Evolutionary conservation across 2,797 vertebrate species (phyloP), one percentile per base, ranked within the genome.

Genomic region (Bucorvus abyssinicus): DNA sequence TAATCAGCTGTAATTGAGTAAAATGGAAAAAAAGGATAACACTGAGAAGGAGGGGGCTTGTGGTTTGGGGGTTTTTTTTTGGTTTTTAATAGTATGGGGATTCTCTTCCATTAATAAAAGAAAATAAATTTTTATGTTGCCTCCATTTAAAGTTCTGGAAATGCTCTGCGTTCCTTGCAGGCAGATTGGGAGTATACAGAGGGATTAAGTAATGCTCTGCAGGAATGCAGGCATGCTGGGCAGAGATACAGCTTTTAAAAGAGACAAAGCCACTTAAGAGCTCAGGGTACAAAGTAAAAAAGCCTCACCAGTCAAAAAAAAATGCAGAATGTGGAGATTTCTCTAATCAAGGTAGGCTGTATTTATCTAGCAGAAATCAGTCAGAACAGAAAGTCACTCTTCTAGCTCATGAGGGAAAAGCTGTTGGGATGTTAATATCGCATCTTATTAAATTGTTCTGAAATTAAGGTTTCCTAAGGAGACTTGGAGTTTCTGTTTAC

Each of bases 191-290:
- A 91, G 49, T 59, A 47, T 79, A 86, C 89, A 90, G 80, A 75
- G 77, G 91, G 95, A 95, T 96, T 96, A 88, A 88, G 87, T 70
- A 94, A 88, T 74, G 93, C 87, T 96, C 94, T 17, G 4, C 94
- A 96, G 92, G 90, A 91, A 94, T 89, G 79, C 55, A 82, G 77
- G 83, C 85, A 18, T 69, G 69, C 80, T 67, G 80, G 49, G 85
- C 80, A 90, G 63, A 84, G 67, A 91, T 87, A 73, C 47, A 96
- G 89, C 82, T 90, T 88, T 94, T 45, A 84, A 84, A 93, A 0
- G 40, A 94, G 55, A 59, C 76, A 91, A 73, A 95, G 55, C 52
- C 83, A 69, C 84, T 81, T 60, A 86, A 78, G 30, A 86, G 69
- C 79, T 94, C 71, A 69, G 79, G 57, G 12, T 85, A n/a, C 71